Base-by-base conservation (phyloP, 1,140 invertebrate genomes). In the Drosophila navojoa region DNA sequence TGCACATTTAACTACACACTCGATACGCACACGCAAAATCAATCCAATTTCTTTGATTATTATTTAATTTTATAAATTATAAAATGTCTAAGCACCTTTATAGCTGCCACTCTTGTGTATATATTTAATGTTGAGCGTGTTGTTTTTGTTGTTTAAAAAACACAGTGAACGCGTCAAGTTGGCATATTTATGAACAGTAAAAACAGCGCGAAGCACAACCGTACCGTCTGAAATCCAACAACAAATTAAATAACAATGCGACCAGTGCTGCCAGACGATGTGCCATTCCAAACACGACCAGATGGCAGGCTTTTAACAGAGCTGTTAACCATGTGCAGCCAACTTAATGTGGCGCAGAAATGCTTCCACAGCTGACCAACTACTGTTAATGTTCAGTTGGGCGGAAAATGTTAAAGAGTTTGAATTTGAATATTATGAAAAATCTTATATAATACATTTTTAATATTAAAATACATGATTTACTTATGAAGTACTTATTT, bases 181-280 rank as follows among this genome's bases (percentile, higher is more conserved):
- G 63, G 70, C 70, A 67, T 60, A 60, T 57, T 60, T 67, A 35
- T 44, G 11, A 29, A 29, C 38, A 42, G 47, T 49, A 22, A 61
- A 61, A 42, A 25, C 45, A 38, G 27, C 50, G 55, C 70, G 63
- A 49, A 68, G 22, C 63, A 72, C 63, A 38, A 60, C 63, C 70
- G 70, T 68, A 60, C 55, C 70, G 70, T 60, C 68, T 42, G 63
- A 72, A 68, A 68, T 60, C 70, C 63, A 72, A 72, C 70, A 68
- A 72, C 70, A 68, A 72, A 68, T 72, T 67, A 59, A 72, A 67
- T 54, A 67, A 72, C 70, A 72, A 54, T 60, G 29, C 25, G 25
- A 11, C 19, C 55, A 67, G 32, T 47, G 55, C 29, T 72, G 54
- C 70, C 70, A 60, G 54, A 3, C 16, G 4, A n/a, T 10, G 25